phyloP scores from a whole-genome alignment of 2,888 invertebrate genomes.

The Muscina levida region DNA sequence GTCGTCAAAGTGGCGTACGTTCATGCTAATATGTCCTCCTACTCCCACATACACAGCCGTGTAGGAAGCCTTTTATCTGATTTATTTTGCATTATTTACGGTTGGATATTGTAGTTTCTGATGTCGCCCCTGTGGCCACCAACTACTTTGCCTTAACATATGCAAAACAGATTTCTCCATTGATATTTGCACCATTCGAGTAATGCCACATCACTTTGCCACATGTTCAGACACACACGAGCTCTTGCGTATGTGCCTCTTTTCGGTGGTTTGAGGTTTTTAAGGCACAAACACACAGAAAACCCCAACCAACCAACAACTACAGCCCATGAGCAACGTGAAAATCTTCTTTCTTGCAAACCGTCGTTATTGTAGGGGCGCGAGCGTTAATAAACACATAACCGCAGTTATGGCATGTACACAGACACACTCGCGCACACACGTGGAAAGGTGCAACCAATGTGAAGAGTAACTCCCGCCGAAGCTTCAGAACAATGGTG shows the following conservation, averaged over 20 bases:
- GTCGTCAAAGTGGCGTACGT: too few species aligned
- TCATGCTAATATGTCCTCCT: not conserved
- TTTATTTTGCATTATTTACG: conserved; percentile 41
- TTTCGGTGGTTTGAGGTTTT: conserved; percentile 4
- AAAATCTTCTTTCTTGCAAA: not conserved
- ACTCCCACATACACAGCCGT: conserved; percentile 42
- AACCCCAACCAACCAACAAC: not conserved
- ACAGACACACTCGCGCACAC: not conserved
- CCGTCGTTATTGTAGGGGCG: not conserved
- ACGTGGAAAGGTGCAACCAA: conserved; percentile 21
- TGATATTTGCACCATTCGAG: conserved; percentile 33
- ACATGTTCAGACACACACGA: conserved; percentile 35
- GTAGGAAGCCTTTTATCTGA: conserved; percentile 55
- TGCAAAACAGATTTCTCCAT: conserved; percentile 46
- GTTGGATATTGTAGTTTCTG: conserved; percentile 11
- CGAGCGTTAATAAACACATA: conserved; percentile 61
- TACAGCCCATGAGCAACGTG: not conserved
- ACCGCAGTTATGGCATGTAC: conserved; percentile 46
- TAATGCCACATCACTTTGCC: conserved; percentile 43
- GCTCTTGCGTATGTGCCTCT: not conserved
- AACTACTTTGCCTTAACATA: conserved; percentile 41
- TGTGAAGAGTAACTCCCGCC: conserved; percentile 29
- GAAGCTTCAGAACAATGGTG: conserved; percentile 18
- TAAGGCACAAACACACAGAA: conserved; percentile 1
- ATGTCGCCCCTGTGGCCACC: conserved; percentile 12